Evolutionary conservation across 2,113 vertebrate genomes (phyloP).

Genomic region (Herpetotheres cachinnans): DNA sequence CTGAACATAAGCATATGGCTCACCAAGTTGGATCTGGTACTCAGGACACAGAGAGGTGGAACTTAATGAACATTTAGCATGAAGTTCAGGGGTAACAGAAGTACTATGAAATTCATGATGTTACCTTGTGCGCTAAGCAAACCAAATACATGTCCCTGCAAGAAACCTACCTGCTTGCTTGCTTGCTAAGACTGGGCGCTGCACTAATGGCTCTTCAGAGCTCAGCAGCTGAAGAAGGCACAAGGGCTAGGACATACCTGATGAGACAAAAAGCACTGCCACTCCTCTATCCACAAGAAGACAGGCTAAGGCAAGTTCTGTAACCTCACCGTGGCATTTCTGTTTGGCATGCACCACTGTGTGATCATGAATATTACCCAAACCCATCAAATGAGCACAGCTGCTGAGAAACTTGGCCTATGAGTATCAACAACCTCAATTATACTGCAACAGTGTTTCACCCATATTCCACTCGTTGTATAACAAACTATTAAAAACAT

Average conservation of each 20-base stretch:
- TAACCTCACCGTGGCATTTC: not conserved
- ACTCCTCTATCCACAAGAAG: not conserved
- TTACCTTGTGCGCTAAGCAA: not conserved
- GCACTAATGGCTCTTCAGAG: not conserved
- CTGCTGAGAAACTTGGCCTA: not conserved
- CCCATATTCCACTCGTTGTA: not conserved
- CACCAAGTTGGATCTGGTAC: not conserved
- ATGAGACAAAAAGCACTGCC: not conserved
- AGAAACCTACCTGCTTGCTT: not conserved
- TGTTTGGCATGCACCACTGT: not conserved
- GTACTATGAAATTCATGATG: not conserved
- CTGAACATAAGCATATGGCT: not conserved
- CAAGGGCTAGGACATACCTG: accelerated
- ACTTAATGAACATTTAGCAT: not conserved
- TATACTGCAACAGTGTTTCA: not conserved
- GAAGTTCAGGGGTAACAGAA: not conserved
- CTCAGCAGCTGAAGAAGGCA: not conserved
- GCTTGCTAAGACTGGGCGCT: not conserved
- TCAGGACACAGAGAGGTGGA: not conserved
- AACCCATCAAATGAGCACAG: not conserved
- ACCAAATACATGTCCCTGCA: not conserved
- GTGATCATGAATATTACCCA: not conserved
- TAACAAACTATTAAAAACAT: not conserved
- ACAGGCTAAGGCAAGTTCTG: not conserved
- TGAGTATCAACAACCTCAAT: not conserved